phyloP scores from a whole-genome alignment of 2,113 vertebrate species.

The Macheiramphus alcinus region DNA sequence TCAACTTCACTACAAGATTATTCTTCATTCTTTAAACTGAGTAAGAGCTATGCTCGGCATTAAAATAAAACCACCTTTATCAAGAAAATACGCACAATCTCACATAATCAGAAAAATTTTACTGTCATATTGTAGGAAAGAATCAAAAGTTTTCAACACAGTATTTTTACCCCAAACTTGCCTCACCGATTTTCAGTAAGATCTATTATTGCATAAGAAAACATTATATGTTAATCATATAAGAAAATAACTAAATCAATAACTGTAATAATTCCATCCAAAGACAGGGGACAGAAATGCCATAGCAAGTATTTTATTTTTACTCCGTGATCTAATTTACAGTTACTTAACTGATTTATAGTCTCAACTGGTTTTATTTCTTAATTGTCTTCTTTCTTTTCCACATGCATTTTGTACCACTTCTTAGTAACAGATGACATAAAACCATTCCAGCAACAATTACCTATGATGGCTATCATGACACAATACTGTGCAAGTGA shows the following conservation, averaged over 20 bases:
- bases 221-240: background rate
- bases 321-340: background rate
- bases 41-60: background rate
- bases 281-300: background rate
- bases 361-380: background rate
- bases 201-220: background rate
- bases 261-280: background rate
- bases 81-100: background rate
- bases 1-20: background rate
- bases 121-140: background rate
- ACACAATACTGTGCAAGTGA: background rate
- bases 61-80: background rate
- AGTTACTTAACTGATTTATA: background rate
- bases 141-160: background rate
- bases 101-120: background rate
- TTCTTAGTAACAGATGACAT: background rate
- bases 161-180: background rate
- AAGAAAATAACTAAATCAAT: background rate
- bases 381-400: background rate
- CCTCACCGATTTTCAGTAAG: background rate
- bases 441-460: background rate
- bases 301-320: background rate
- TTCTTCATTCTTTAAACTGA: background rate
- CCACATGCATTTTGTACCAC: background rate
- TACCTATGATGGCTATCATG: background rate